Conservation (phyloP, 92 coral and sea anemone species). For the Parazoanthus darwini region DNA sequence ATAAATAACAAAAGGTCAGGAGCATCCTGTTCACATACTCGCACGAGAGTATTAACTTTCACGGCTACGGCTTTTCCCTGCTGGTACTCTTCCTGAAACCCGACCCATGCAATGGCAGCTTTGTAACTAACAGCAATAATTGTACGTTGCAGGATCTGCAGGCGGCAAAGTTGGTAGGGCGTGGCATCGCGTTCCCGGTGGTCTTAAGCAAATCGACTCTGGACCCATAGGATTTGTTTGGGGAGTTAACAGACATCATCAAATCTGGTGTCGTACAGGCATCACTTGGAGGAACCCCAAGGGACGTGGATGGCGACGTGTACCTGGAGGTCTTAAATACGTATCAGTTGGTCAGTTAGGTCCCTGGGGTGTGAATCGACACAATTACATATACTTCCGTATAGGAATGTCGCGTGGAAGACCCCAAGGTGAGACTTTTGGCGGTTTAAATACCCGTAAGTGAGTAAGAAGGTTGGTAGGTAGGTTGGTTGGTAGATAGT, state of each 20-base stretch:
- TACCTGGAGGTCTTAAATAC: constrained; percentile 19
- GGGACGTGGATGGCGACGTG: constrained; percentile 25
- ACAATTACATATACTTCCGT: constrained; percentile 34
- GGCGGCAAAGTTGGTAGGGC: constrained; percentile 7
- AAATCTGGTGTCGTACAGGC: constrained; percentile 40
- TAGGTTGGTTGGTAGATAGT: neutral
- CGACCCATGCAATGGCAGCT: neutral
- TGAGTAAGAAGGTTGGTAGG: neutral
- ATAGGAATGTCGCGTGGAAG: constrained; percentile 10
- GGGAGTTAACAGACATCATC: constrained; percentile 11
- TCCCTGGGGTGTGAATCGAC: constrained; percentile 19
- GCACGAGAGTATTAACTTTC: too few relatives aligned
- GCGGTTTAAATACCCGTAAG: neutral
- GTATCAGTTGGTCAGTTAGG: constrained; percentile 36
- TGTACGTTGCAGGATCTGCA: neutral
- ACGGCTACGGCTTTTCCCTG: too few relatives aligned
- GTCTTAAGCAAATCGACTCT: constrained; percentile 35
- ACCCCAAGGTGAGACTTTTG: constrained; percentile 23
- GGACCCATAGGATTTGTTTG: constrained; percentile 18
- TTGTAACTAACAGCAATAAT: neutral
- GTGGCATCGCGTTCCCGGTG: constrained; percentile 26
- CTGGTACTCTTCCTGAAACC: neutral
- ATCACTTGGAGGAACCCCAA: constrained; percentile 19
- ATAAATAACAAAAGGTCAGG: too few relatives aligned
- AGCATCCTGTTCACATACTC: too few relatives aligned